These are phyloP conservation scores for Panthera uncia DNA, from an alignment of 2,113 vertebrate genomes.

Conservation along the genomic window DNA sequence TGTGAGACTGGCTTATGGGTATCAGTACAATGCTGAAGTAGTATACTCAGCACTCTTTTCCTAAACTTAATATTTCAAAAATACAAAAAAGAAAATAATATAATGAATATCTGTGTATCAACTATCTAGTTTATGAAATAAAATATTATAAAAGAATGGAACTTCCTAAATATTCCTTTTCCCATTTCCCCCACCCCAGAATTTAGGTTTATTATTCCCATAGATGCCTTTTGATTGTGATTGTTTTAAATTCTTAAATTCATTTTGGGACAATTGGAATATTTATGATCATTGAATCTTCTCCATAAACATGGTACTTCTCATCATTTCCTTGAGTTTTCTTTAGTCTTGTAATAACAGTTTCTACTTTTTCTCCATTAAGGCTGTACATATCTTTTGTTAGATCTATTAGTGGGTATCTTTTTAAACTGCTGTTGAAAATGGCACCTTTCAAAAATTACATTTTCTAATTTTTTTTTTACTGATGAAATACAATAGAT, in stretches of 20 bases:
- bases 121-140: background rate
- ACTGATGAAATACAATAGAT: constrained; percentile 1
- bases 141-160: constrained; percentile 24
- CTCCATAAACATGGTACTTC: background rate
- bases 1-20: background rate
- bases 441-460: background rate
- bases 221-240: background rate
- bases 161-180: background rate
- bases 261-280: background rate
- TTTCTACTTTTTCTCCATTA: constrained; percentile 19
- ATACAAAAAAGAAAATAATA: background rate
- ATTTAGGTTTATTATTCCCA: constrained; percentile 42
- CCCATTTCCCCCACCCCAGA: background rate
- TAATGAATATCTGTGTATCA: background rate
- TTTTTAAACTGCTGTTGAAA: constrained; percentile 27
- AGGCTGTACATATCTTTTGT: background rate
- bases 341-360: background rate
- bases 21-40: background rate
- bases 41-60: background rate
- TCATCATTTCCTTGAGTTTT: background rate
- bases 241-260: background rate
- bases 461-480: background rate
- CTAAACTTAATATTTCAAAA: constrained; percentile 43
- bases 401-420: background rate
- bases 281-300: background rate